Base-by-base conservation (phyloP, 2,888 invertebrate species). In the Erebia palarica region DNA sequence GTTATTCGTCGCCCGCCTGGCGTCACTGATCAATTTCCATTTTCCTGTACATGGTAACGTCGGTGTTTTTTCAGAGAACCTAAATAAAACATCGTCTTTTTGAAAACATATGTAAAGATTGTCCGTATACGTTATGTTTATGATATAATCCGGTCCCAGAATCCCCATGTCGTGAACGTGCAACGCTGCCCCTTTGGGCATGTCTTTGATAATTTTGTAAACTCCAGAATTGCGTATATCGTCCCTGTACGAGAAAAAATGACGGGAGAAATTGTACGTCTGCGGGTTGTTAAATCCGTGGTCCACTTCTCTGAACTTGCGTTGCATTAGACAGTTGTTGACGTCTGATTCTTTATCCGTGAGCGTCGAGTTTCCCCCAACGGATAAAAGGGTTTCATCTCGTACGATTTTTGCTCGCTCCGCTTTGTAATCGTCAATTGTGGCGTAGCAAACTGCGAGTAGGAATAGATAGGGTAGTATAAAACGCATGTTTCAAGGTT, bases 181-280 rank as follows among this genome's bases (percentile, higher is more conserved):
- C 14, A 97, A 84, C 0, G 95, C 94, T 0, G 94, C 96, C 4
- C 96, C 97, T 87, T 97, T 97, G 0, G 97, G 97, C 93, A 97
- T 94, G 51, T 86, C 86, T 73, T 94, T 90, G 13, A 97, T 94
- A 9, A 96, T 91, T 76, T 94, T 85, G 80, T 95, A 97, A 0
- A 97, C 95, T 73, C 94, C 90, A 0, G 96, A 96, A 0, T 90
- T 77, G 8, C 94, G 89, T 59, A 97, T 95, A 16, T 89, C 83
- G 1, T 92, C 80, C 78, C 94, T 94, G 2, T 95, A 94, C 1
- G 89, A 82, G 80, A 97, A 95, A 78, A 96, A 96, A 81, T 96
- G 96, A 36, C 91, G 91, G 0, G 96, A 94, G 1, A 96, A 95
- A 58, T 95, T 93, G 82, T 95, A 97, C 21, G 91, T 86, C 70